phyloP scores from a whole-genome alignment of 1,140 invertebrate genomes.

The Portunus trituberculatus region DNA sequence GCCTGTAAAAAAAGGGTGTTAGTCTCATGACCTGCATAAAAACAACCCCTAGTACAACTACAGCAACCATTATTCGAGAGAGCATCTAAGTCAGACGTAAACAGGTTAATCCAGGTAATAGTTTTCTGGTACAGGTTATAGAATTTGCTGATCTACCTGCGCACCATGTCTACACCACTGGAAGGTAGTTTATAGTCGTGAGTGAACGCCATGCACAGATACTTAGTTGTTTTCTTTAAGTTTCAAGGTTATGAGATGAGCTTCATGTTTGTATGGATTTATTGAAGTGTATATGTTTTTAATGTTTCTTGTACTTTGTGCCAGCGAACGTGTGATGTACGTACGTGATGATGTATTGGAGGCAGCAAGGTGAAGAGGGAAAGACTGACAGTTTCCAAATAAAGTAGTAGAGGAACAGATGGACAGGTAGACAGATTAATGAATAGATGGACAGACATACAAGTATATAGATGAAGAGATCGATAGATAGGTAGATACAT shows the following conservation, averaged over 20 bases:
- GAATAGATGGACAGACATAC: neutral
- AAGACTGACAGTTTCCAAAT: neutral
- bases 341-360: neutral
- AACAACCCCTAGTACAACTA: neutral
- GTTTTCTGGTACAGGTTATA: neutral
- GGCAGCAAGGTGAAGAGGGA: neutral
- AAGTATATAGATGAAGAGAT: neutral
- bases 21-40: neutral
- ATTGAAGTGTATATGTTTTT: neutral
- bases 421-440: neutral
- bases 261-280: neutral
- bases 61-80: neutral
- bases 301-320: neutral
- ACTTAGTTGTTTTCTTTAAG: neutral
- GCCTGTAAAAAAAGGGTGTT: neutral
- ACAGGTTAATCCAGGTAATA: neutral
- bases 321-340: neutral
- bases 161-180: neutral
- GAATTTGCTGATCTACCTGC: neutral
- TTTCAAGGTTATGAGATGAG: neutral
- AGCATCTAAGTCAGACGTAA: neutral
- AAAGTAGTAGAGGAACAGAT: neutral
- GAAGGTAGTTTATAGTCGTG: neutral
- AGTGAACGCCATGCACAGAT: neutral
- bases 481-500: slow-evolving; percentile 25